These are phyloP conservation scores for Apeira syringaria DNA, from an alignment of 2,888 invertebrate species.

Conservation along the genomic window DNA sequence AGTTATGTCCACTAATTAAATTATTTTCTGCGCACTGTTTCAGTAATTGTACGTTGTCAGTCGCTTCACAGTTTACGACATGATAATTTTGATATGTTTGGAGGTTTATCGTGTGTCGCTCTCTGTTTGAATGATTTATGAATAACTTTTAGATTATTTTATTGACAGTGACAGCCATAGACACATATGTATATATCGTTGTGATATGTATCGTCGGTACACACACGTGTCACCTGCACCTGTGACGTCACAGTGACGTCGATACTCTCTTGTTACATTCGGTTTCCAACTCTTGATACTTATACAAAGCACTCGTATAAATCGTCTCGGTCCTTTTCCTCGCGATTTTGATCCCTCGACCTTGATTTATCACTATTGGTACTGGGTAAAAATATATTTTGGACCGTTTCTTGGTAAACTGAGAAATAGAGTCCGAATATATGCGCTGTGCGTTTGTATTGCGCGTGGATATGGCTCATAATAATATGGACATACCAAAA, in stretches of 20 bases:
- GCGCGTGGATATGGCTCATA: neutral
- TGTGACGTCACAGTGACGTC: too few species aligned
- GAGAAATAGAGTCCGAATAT: constrained; percentile 2
- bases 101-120: too few species aligned
- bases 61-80: neutral
- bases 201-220: too few species aligned
- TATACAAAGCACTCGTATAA: constrained; percentile 20
- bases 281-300: constrained; percentile 11
- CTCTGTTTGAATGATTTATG: too few species aligned
- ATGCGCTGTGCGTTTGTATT: constrained; percentile 10
- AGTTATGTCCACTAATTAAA: constrained; percentile 32
- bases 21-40: constrained; percentile 23
- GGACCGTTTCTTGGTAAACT: constrained; percentile 41
- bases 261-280: too few species aligned
- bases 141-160: too few species aligned
- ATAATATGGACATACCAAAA: neutral
- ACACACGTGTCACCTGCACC: too few species aligned
- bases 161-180: too few species aligned
- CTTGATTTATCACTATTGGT: constrained; percentile 39
- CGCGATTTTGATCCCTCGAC: constrained; percentile 36
- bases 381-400: constrained; percentile 50
- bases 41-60: constrained; percentile 5
- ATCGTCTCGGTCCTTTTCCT: constrained; percentile 16
- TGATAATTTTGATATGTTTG: neutral
- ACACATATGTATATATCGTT: too few species aligned